Base-by-base conservation (phyloP, 2,888 invertebrate species). In the Drosophila neotestacea region DNA sequence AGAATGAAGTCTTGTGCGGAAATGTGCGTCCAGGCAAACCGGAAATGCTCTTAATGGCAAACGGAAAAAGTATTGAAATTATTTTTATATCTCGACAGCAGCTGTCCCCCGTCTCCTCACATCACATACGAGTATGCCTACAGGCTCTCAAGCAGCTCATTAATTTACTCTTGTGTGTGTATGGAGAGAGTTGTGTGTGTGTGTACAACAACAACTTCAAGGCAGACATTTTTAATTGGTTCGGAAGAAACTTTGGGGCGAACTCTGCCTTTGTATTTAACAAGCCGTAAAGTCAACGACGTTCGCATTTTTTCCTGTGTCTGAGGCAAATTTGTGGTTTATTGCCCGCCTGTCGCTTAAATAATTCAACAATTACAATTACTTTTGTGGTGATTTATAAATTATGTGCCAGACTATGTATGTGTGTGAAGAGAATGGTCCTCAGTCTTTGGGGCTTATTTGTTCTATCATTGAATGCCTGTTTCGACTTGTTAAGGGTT, bases 61-160 rank as follows among this genome's bases (percentile, higher is more conserved):
- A 77, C 79, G 88, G 81, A 85, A 86, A 83, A 79, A 72, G 86
- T 79, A 89, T 86, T 81, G 83, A 86, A 83, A 89, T 81, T 78
- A 82, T 89, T 83, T 86, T 79, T 78, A 78, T 63, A 70, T 74
- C 70, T 73, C 38, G 60, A 56, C 58, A 59, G 65, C 63, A 61
- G 54, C 55, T 64, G 61, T 11, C 3, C 55, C 22, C 16, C 41
- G 6, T 13, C 44, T 28, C 22, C 42, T 22, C 42, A 10, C 42
- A 42, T 4, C 42, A 27, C 27, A 42, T 27, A 11, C 22, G 22
- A 42, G 22, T 42, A 44, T 6, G 60, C 42, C 34, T 38, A 27
- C n/a, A 36, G 44, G 7, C 58, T 36, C 48, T 42, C 55, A 44
- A 42, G 59, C 61, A 59, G 58, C 63, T 75, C 79, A 81, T 81